Evolutionary conservation across 2,113 vertebrate species (phyloP), one percentile per base, ranked within the genome.

Genomic region (Cyphomyrus discorhynchus): DNA sequence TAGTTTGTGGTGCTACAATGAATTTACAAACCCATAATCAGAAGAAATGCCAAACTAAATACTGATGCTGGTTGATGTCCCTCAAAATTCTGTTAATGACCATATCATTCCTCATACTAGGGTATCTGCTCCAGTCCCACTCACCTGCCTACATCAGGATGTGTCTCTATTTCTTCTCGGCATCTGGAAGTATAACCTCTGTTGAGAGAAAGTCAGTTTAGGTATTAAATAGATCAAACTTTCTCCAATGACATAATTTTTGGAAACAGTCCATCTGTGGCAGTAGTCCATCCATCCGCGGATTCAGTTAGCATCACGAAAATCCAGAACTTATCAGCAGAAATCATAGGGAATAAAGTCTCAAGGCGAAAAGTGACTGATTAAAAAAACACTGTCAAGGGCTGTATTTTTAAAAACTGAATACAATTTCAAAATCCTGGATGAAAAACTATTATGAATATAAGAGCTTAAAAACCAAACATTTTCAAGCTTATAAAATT

Each of bases 161-260:
- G 42, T 3, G 5, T 93, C 93, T 94, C 91, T 95, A 95, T 1
- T 91, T 91, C 83, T 92, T 92, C 15, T 91, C 82, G 56, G 88
- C 58, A 0, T 93, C 95, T 84, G 92, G 52, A 90, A 94, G n/a
- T 89, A 93, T 88, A 56, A 95, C 93, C 90, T 96, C 95, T 96
- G 93, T 94, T 84, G 1, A 91, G 1, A 35, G 89, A 91, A 5
- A 4, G 35, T 31, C 46, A 50, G 42, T 50, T 50, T 50, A 52
- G 46, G 5, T 27, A 19, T 52, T 80, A 27, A 86, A 49, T n/a
- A 86, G 24, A 7, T 87, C 31, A 39, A 56, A 53, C 24, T 77
- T 77, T 35, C 49, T 35, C 11, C 21, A 13, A 53, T 35, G 2
- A 35, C 47, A 86, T 35, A 0, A 77, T 8, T 42, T 42, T 80